These are phyloP conservation scores for Bradypodion ventrale DNA, from an alignment of 2,797 vertebrate species.

Conservation along the genomic window DNA sequence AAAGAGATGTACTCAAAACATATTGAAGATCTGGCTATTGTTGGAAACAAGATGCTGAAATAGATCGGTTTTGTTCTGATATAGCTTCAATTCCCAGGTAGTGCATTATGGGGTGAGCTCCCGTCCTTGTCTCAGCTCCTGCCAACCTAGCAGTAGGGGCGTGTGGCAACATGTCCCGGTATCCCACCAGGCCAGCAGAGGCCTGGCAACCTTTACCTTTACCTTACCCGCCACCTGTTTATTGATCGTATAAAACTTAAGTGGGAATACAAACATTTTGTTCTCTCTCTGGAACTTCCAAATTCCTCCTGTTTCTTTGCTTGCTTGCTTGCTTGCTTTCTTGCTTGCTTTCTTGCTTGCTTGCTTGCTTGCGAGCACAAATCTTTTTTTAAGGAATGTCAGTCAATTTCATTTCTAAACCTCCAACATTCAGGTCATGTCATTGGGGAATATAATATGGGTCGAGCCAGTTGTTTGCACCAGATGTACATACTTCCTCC, in stretches of 20 bases:
- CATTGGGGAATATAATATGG: slow-evolving; percentile 31
- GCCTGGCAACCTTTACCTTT: no score
- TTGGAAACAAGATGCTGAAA: not conserved
- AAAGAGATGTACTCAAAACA: no score
- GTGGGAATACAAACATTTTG: slow-evolving; percentile 13
- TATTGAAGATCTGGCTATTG: not conserved
- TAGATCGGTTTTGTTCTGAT: not conserved
- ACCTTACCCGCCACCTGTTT: no score
- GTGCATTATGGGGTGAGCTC: no score
- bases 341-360: slow-evolving; percentile 21
- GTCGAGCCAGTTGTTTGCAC: not conserved
- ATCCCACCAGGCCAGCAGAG: no score
- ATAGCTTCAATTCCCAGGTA: no score
- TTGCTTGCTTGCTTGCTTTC: no score
- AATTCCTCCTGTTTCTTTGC: slow-evolving; percentile 15
- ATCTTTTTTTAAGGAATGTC: slow-evolving; percentile 39
- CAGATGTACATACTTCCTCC: not conserved
- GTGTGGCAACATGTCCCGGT: no score
- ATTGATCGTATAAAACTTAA: slow-evolving; percentile 32
- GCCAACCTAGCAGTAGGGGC: no score
- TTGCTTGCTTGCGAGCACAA: not conserved
- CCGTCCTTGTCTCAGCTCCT: no score
- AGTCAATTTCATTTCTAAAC: slow-evolving; percentile 39
- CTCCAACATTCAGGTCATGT: not conserved
- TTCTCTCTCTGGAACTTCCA: slow-evolving; percentile 40